These are phyloP conservation scores for Neocloeon triangulifer DNA, from an alignment of 1,140 invertebrate genomes.

Conservation along the genomic window DNA sequence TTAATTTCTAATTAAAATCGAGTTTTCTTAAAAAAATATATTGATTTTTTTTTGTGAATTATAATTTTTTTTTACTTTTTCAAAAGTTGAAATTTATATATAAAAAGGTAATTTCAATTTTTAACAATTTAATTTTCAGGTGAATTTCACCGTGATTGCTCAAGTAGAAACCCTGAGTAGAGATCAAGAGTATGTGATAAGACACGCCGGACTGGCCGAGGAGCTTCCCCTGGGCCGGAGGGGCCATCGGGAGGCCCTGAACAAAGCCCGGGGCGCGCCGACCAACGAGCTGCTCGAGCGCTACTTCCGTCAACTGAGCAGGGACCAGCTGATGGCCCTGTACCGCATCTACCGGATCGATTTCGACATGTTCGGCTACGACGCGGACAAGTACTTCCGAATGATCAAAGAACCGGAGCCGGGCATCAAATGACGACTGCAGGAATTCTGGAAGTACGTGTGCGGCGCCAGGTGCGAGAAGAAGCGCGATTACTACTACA, in stretches of 20 bases:
- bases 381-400: conserved; percentile 13
- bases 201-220: conserved; percentile 8
- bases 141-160: conserved; percentile 23
- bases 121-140: no score
- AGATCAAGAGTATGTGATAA: conserved; percentile 16
- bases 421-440: no score
- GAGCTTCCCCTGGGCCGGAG: conserved; percentile 4
- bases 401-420: no score
- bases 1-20: no score
- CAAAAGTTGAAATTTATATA: no score
- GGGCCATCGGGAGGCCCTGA: conserved; percentile 6
- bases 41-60: no score
- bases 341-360: conserved; percentile 12
- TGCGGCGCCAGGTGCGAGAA: no score
- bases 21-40: no score
- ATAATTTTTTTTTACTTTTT: no score
- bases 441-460: no score
- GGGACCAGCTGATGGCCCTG: conserved; percentile 10
- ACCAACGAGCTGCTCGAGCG: conserved; percentile 10
- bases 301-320: conserved; percentile 10
- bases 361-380: conserved; percentile 13
- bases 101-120: no score
- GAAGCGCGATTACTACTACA: no score
- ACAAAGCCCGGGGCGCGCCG: conserved; percentile 9
- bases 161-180: conserved; percentile 21